phyloP scores from a whole-genome alignment of 2,113 vertebrate species.

The Ctenodactylus gundi region DNA sequence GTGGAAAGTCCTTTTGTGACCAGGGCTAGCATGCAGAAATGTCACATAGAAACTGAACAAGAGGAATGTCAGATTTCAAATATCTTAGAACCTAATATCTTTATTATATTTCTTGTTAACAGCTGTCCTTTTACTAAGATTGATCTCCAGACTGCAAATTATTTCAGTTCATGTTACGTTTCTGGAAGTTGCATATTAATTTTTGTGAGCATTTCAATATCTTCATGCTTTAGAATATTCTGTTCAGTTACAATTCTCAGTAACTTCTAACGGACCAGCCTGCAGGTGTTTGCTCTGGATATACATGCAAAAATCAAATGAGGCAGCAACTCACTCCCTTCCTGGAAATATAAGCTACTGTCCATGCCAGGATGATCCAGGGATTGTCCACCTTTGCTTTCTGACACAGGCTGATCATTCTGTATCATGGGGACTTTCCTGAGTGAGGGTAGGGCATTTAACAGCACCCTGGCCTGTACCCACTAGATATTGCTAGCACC shows the following conservation, averaged over 20 bases:
- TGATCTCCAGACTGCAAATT: not conserved
- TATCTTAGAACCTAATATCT: not conserved
- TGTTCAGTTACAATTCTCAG: not conserved
- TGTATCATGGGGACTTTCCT: not conserved
- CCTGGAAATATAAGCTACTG: not conserved
- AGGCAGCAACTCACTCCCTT: not conserved
- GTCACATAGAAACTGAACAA: not conserved
- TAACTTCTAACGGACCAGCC: not conserved
- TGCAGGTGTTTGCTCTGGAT: not conserved
- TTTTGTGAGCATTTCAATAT: not conserved
- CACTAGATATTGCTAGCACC: not conserved
- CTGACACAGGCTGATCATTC: not conserved
- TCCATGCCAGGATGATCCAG: rapidly evolving
- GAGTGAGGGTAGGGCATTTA: not conserved
- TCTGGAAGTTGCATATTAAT: not conserved
- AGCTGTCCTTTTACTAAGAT: not conserved
- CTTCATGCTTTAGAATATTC: not conserved
- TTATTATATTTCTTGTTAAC: not conserved
- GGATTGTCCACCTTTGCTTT: not conserved
- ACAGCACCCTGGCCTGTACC: not conserved
- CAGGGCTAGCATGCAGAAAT: not conserved
- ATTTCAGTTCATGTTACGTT: not conserved
- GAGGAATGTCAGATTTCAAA: not conserved
- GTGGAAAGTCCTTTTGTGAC: not conserved
- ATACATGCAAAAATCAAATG: not conserved